phyloP scores from a whole-genome alignment of 2,113 vertebrate genomes.

The Scopus umbretta region DNA sequence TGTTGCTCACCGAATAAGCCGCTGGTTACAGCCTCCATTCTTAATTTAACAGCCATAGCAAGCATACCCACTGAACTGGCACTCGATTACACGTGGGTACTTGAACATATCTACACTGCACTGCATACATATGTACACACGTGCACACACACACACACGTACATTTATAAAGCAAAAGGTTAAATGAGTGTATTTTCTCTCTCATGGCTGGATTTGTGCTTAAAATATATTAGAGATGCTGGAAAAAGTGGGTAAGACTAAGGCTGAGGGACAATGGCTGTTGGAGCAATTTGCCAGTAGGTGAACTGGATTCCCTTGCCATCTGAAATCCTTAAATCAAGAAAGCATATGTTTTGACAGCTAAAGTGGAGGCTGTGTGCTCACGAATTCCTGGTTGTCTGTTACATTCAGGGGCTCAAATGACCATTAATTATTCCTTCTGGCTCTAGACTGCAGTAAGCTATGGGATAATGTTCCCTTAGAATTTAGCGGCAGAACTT shows the following conservation, averaged over 20 bases:
- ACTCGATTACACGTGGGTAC: background rate
- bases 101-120: background rate
- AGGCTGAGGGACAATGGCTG: background rate
- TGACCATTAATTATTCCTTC: background rate
- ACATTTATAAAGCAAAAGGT: background rate
- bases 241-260: background rate
- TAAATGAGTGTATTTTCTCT: background rate
- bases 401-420: background rate
- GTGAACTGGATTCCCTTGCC: background rate
- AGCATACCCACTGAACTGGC: background rate
- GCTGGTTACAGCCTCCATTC: background rate
- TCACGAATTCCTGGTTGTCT: background rate
- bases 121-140: background rate
- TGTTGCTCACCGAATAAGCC: background rate
- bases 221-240: background rate
- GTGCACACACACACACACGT: background rate
- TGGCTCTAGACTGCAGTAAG: background rate
- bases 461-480: background rate
- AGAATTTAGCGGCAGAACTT: background rate
- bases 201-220: background rate
- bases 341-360: background rate
- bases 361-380: background rate
- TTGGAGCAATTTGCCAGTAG: background rate
- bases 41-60: background rate
- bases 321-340: conserved; percentile 8